These are phyloP conservation scores for Choloepus hoffmanni DNA, from an alignment of 2,113 vertebrate species.

Conservation along the genomic window DNA sequence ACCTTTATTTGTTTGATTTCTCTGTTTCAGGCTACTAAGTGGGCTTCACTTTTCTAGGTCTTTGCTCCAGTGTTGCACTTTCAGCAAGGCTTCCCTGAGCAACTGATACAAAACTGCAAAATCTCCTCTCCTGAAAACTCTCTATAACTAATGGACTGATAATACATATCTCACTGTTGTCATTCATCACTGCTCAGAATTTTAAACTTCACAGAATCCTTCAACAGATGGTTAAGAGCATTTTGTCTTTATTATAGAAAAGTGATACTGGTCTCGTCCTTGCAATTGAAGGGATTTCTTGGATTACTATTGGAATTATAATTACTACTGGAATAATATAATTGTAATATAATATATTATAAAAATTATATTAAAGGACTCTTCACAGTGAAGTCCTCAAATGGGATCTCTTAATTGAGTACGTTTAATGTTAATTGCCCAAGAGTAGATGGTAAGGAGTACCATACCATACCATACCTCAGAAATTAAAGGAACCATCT, in stretches of 20 bases:
- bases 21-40: not conserved
- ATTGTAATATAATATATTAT: not conserved
- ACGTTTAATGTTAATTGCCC: not conserved
- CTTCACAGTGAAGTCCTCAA: not conserved
- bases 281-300: not conserved
- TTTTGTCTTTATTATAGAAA: not conserved
- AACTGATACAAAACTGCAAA: not conserved
- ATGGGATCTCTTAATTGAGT: not conserved
- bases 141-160: not conserved
- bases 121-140: not conserved
- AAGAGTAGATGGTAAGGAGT: not conserved
- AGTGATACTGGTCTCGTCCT: not conserved
- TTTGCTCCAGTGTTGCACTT: not conserved
- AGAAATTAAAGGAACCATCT: constrained; percentile 13
- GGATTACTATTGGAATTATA: not conserved
- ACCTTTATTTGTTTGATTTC: not conserved
- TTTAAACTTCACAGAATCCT: not conserved
- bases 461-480: not conserved
- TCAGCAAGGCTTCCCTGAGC: not conserved
- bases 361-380: not conserved
- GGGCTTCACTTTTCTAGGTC: not conserved
- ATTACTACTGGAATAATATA: not conserved
- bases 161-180: not conserved
- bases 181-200: not conserved
- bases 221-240: not conserved